Evolutionary conservation across 2,113 vertebrate genomes (phyloP).

Genomic region (Platysteira castanea): DNA sequence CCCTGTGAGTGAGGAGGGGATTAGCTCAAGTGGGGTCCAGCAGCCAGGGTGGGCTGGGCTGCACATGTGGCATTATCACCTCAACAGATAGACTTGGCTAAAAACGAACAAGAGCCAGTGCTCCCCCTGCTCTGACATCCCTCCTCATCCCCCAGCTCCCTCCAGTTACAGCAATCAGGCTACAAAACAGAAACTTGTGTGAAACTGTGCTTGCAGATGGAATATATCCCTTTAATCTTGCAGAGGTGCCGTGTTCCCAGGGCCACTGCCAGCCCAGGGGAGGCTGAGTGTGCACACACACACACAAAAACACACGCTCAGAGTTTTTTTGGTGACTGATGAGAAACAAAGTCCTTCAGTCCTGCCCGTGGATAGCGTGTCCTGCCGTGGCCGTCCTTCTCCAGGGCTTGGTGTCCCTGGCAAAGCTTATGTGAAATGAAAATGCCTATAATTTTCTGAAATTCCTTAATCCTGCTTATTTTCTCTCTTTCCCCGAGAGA

Average conservation of each 20-base stretch:
- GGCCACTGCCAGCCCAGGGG: background rate
- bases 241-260: background rate
- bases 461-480: conserved; percentile 65
- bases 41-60: background rate
- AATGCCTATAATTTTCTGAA: conserved; percentile 48
- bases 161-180: background rate
- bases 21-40: background rate
- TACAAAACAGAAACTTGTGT: background rate
- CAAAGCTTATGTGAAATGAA: background rate
- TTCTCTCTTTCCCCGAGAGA: conserved; percentile 57
- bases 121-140: background rate
- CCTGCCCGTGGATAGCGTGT: background rate
- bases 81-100: background rate
- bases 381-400: background rate
- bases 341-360: background rate
- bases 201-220: background rate
- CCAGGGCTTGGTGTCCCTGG: conserved; percentile 15
- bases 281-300: background rate
- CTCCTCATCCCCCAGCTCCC: background rate
- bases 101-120: background rate
- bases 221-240: background rate
- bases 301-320: background rate
- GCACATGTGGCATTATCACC: background rate
- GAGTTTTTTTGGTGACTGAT: background rate
- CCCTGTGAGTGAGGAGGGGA: background rate